Evolutionary conservation across 2,888 invertebrate species (phyloP).

Genomic region (Dichetophora obliterata): DNA sequence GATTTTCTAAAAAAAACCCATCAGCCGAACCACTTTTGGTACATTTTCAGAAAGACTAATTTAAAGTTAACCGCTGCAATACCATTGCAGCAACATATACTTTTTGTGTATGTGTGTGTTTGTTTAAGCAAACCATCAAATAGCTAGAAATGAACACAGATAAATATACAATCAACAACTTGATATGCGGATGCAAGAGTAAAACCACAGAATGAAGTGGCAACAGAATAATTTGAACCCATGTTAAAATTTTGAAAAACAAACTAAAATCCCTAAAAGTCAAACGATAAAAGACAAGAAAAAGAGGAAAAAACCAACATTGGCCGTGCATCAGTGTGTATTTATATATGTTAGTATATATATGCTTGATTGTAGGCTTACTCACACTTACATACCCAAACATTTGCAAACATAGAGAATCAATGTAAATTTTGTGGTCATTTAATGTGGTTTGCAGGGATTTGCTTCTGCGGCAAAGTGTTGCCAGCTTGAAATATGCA

Average conservation of each 20-base stretch:
- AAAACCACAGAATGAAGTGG: conserved; percentile 66
- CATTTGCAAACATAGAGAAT: conserved; percentile 40
- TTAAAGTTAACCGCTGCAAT: not conserved
- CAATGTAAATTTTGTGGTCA: conserved; percentile 55
- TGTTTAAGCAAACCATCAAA: not conserved
- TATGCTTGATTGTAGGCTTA: not conserved
- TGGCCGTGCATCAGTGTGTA: not conserved
- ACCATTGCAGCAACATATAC: not conserved
- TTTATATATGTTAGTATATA: not conserved
- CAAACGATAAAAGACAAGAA: not conserved
- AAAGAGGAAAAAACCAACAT: conserved; percentile 2
- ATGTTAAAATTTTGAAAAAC: conserved; percentile 44
- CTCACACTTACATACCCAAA: not conserved
- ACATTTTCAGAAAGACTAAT: not conserved
- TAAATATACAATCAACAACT: not conserved
- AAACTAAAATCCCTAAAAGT: conserved; percentile 16
- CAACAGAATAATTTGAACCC: conserved; percentile 56
- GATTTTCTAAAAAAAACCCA: too few relatives aligned
- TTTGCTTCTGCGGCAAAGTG: conserved; percentile 38
- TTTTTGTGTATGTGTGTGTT: not conserved
- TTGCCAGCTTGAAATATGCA: conserved; percentile 12
- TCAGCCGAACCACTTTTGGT: too few relatives aligned
- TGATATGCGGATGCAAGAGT: not conserved
- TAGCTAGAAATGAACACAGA: not conserved
- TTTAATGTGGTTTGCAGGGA: conserved; percentile 52